A percentile compares a stretch with the other conserved stretches of the same genome.
Evolutionary conservation across 2,113 vertebrate species (phyloP).

Genomic region (Gobius niger): DNA sequence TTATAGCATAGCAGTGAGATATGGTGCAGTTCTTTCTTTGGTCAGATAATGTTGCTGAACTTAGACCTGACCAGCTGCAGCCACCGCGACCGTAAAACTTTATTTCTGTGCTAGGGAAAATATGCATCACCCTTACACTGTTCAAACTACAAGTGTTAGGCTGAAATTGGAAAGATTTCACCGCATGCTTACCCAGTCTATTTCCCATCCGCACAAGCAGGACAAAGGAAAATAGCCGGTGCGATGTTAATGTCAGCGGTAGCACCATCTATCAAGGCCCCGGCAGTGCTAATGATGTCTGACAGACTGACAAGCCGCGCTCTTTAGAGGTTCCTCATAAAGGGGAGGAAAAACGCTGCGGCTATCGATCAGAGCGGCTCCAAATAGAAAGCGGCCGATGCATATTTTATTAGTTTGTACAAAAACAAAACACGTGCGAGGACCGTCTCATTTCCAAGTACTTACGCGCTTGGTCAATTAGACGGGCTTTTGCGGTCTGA

Average conservation of each 20-base stretch:
- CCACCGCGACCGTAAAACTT: too few relatives aligned
- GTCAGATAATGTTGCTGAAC: too few relatives aligned
- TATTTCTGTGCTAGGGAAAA: too few relatives aligned
- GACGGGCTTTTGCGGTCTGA: slow-evolving; percentile 39
- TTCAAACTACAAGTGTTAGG: slow-evolving; percentile 14
- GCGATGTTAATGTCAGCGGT: slow-evolving; percentile 55
- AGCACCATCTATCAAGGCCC: slow-evolving; percentile 54
- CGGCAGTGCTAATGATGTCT: slow-evolving; percentile 67
- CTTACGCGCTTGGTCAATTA: slow-evolving; percentile 38
- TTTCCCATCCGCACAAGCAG: slow-evolving; percentile 21
- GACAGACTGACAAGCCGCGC: slow-evolving; percentile 70
- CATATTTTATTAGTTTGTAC: slow-evolving; percentile 73
- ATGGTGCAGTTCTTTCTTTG: neutral
- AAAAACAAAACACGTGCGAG: slow-evolving; percentile 56
- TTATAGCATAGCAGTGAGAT: neutral
- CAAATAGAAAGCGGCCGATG: slow-evolving; percentile 66
- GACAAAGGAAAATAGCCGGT: slow-evolving; percentile 51
- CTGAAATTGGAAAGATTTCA: slow-evolving; percentile 10
- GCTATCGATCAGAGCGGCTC: slow-evolving; percentile 70
- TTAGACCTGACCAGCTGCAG: too few relatives aligned
- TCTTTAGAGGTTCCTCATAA: slow-evolving; percentile 65
- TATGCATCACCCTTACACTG: neutral
- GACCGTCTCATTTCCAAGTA: slow-evolving; percentile 61
- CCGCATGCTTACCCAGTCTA: slow-evolving; percentile 28
- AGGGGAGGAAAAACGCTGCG: slow-evolving; percentile 36